phyloP scores from a whole-genome alignment of 2,888 invertebrate species.

The Nephrocerus scutellatus region DNA sequence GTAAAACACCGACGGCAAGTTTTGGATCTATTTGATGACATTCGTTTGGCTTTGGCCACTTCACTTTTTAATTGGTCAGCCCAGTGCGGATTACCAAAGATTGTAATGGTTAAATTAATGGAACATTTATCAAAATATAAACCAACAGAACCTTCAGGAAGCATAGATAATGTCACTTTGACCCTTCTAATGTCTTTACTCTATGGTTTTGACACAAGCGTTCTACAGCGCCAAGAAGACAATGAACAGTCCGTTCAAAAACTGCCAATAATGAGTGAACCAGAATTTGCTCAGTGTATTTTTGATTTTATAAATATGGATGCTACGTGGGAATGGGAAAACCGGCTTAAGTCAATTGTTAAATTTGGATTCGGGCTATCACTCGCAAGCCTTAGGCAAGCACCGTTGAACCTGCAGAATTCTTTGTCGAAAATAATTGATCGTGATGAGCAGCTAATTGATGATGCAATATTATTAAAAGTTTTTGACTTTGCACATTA shows the following conservation, averaged over 20 bases:
- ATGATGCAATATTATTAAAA: conserved; percentile 68
- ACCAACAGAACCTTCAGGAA: conserved; percentile 57
- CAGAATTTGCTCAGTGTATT: conserved; percentile 52
- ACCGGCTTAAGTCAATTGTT: conserved; percentile 51
- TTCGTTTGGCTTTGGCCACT: conserved; percentile 62
- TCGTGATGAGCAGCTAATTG: conserved; percentile 73
- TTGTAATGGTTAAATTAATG: conserved; percentile 59
- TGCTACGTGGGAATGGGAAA: conserved; percentile 28
- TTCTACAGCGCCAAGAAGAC: conserved; percentile 67
- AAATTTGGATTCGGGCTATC: conserved; percentile 66
- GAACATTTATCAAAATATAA: conserved; percentile 38
- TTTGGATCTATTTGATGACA: conserved; percentile 66
- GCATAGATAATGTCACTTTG: conserved; percentile 70
- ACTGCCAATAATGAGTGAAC: conserved; percentile 59
- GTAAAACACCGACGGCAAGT: conserved; percentile 76
- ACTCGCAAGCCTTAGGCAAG: conserved; percentile 56
- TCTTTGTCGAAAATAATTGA: conserved; percentile 53
- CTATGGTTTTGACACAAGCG: conserved; percentile 75
- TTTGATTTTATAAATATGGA: conserved; percentile 49
- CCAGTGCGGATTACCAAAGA: conserved; percentile 66
- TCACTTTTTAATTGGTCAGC: conserved; percentile 70
- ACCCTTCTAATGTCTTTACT: conserved; percentile 76
- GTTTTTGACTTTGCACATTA: conserved; percentile 75
- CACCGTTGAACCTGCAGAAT: conserved; percentile 52
- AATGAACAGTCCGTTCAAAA: conserved; percentile 65